Percentiles rank a stretch among this genome's conserved stretches.
phyloP scores from a whole-genome alignment of 2,113 vertebrate species.

The Holacanthus passer region DNA sequence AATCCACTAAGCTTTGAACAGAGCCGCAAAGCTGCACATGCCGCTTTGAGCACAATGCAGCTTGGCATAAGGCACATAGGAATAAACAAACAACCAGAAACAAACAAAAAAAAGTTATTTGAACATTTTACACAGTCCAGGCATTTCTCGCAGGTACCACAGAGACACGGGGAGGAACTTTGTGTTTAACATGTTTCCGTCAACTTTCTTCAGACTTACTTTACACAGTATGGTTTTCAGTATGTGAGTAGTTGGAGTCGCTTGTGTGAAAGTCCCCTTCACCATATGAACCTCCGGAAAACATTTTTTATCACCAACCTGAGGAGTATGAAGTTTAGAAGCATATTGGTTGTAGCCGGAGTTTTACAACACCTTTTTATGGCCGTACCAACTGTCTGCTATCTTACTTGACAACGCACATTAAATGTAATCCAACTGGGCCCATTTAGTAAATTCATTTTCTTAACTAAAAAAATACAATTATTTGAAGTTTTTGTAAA shows the following conservation, averaged over 20 bases:
- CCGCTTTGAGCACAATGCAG: slow-evolving; percentile 65
- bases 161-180: slow-evolving; percentile 22
- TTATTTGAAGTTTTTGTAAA: slow-evolving; percentile 20
- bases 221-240: slow-evolving; percentile 13
- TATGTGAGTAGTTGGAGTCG: neutral
- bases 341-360: slow-evolving; percentile 41
- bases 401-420: slow-evolving; percentile 27
- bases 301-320: slow-evolving; percentile 32
- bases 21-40: slow-evolving; percentile 57
- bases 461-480: slow-evolving; percentile 19
- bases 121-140: slow-evolving; percentile 41
- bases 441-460: neutral
- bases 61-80: slow-evolving; percentile 57
- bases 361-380: slow-evolving; percentile 50
- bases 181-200: slow-evolving; percentile 26
- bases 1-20: slow-evolving; percentile 73
- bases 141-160: slow-evolving; percentile 32
- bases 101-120: slow-evolving; percentile 25
- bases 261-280: slow-evolving; percentile 9
- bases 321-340: slow-evolving; percentile 42
- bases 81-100: slow-evolving; percentile 57
- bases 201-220: slow-evolving; percentile 17
- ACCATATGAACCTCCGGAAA: slow-evolving; percentile 31
- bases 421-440: slow-evolving; percentile 37
- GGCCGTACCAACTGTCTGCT: slow-evolving; percentile 29